These are phyloP conservation scores for Palythoa heliodiscus DNA, from an alignment of 92 coral and sea anemone genomes.

Conservation along the genomic window DNA sequence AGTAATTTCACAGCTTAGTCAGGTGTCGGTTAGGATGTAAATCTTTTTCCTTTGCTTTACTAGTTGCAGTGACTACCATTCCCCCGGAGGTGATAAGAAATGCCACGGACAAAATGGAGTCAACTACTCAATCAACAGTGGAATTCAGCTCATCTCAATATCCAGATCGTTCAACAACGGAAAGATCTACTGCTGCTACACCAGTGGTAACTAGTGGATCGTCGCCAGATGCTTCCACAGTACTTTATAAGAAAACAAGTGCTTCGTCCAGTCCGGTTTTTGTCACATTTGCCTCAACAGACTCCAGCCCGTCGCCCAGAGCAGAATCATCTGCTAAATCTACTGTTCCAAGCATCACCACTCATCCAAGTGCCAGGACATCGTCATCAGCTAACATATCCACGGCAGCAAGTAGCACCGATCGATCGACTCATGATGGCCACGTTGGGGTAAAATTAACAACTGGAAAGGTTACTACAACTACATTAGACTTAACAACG, in stretches of 20 bases:
- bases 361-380: background rate
- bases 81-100: background rate
- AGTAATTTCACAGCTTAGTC: too few species aligned
- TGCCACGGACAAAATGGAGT: background rate
- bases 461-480: background rate
- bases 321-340: background rate
- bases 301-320: background rate
- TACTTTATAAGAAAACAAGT: too few species aligned
- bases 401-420: background rate
- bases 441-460: background rate
- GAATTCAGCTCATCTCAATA: background rate
- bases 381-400: background rate
- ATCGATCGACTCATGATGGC: background rate
- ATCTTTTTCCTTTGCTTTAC: background rate
- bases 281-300: background rate
- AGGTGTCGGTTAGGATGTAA: background rate
- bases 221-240: background rate
- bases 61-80: background rate
- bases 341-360: background rate
- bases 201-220: background rate
- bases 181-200: background rate
- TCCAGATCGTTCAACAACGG: background rate
- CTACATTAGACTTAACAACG: background rate
- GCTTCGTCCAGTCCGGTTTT: too few species aligned
- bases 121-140: background rate